Evolutionary conservation across 2,888 invertebrate species (phyloP).

Genomic region (Gisinianus flammeolus): DNA sequence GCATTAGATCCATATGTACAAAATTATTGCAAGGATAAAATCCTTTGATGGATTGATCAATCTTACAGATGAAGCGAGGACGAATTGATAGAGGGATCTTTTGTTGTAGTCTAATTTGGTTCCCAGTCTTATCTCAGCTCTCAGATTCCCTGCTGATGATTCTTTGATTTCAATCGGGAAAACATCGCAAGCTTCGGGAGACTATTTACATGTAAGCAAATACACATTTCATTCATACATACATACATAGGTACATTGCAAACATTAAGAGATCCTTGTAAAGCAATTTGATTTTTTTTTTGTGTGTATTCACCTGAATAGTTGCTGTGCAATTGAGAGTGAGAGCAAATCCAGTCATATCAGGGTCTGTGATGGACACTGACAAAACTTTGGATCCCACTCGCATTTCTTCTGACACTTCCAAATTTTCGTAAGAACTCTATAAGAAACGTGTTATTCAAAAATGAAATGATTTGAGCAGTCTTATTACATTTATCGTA

Average conservation of each 20-base stretch:
- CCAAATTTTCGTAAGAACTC: slow-evolving; percentile 78
- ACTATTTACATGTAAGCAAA: too few relatives aligned
- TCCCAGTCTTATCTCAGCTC: slow-evolving; percentile 75
- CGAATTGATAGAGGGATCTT: slow-evolving; percentile 77
- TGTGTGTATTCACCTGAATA: slow-evolving; percentile 62
- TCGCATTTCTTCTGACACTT: slow-evolving; percentile 75
- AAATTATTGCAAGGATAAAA: too few relatives aligned
- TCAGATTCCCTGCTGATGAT: slow-evolving; percentile 69
- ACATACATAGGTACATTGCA: not conserved
- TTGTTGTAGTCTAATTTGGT: slow-evolving; percentile 77
- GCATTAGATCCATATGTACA: too few relatives aligned
- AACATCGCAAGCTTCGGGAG: slow-evolving; percentile 73
- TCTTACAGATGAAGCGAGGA: slow-evolving; percentile 77
- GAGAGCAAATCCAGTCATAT: slow-evolving; percentile 79
- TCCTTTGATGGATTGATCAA: too few relatives aligned
- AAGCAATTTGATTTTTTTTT: not conserved
- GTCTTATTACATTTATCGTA: too few relatives aligned
- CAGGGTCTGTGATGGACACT: slow-evolving; percentile 78
- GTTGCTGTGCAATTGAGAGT: slow-evolving; percentile 70
- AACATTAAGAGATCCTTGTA: not conserved
- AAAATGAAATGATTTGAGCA: too few relatives aligned
- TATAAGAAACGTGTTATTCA: slow-evolving; percentile 63
- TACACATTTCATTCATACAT: not conserved
- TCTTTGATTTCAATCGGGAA: slow-evolving; percentile 71
- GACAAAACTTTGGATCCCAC: slow-evolving; percentile 76